These are phyloP conservation scores for Leucophenga maculata DNA, from an alignment of 2,888 invertebrate genomes.

Conservation along the genomic window DNA sequence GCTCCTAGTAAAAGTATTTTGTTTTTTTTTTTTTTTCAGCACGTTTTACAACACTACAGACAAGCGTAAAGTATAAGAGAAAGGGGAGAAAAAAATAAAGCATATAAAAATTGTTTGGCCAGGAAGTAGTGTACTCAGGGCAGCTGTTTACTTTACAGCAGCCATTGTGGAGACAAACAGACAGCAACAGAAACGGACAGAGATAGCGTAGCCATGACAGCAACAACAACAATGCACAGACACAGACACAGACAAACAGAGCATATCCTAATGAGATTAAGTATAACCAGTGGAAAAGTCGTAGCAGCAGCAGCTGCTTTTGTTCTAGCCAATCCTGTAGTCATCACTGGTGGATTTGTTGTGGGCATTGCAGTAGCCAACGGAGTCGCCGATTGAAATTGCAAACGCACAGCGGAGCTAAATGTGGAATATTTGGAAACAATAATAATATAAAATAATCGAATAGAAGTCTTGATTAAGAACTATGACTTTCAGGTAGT, in stretches of 20 bases:
- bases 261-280: slow-evolving; percentile 39
- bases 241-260: slow-evolving; percentile 11
- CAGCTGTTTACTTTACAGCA: no score
- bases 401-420: no score
- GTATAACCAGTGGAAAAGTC: not conserved
- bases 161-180: not conserved
- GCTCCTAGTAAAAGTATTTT: no score
- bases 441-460: no score
- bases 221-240: not conserved
- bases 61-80: not conserved
- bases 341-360: not conserved
- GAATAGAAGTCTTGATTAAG: no score
- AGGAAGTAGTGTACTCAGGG: not conserved
- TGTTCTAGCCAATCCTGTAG: no score
- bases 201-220: not conserved
- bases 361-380: not conserved
- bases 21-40: not conserved
- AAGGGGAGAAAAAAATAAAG: not conserved
- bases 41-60: slow-evolving; percentile 11
- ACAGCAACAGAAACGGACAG: slow-evolving; percentile 14
- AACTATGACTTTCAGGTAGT: no score
- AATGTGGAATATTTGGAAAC: no score
- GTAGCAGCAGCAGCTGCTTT: not conserved
- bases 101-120: not conserved
- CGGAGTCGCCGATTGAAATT: no score